Base-by-base conservation (phyloP, 2,888 invertebrate species). In the Octonoba sinensis region DNA sequence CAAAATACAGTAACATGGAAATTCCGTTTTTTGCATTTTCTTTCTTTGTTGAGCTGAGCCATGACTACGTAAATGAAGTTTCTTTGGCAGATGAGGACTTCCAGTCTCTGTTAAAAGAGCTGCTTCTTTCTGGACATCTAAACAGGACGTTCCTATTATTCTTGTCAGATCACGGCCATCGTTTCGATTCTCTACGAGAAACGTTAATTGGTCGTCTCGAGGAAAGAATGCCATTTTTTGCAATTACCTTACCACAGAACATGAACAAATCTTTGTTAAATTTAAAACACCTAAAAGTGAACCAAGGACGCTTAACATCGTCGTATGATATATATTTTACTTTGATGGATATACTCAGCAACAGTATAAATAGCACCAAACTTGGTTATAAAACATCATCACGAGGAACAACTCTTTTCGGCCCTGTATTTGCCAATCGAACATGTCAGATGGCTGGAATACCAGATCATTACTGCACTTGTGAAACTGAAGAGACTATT, bases 251-350 rank as follows among this genome's bases (percentile, higher is more conserved):
- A 77, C 97, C 97, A 0, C 88, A 90, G n/a, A 93, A 93, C 90
- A 94, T 96, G 89, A 90, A 89, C 83, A 87, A 90, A 13, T 90
- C 90, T 70, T 93, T 93, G 87, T 90, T 91, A 1, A 83, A 89
- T 6, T 90, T 92, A 84, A 86, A 89, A 1, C 94, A 93, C 88
- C 88, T 96, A 66, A 89, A 89, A 83, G 87, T 87, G 54, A 96
- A 96, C 88, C 89, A 91, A 0, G 90, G 89, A 83, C 91, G 74
- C 15, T 90, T 96, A 16, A 93, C 94, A 0, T 94, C 94, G 0
- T 95, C 94, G 0, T 96, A 92, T 87, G 96, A 97, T 88, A 89
- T 96, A 8, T 92, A 95, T 54, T 82, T 62, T 24, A 69, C 82
- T 3, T 27, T 73, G 24, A 22, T 77, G 36, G 84, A 84, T 46